Evolutionary conservation across 2,888 invertebrate genomes (phyloP), one percentile per base, ranked within the genome.

Genomic region (Polyommatus icarus): DNA sequence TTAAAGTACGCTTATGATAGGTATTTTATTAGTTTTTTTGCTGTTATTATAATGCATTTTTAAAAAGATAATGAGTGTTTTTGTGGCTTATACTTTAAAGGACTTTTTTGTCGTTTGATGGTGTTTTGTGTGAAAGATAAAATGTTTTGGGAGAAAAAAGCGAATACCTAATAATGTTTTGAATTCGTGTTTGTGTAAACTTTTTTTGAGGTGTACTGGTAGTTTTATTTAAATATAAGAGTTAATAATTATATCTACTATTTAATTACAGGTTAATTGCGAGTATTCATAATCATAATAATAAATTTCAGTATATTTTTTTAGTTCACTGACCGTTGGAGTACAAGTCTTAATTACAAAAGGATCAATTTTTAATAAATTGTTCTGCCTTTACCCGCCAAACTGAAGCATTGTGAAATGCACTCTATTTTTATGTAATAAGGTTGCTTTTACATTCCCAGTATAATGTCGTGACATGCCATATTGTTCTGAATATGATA

Each of bases 371-470:
- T 91, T 81, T 85, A 79, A 80, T 82, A 86, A 88, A 87, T 87
- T 87, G 79, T 79, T 88, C 88, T 91, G 91, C 91, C 92, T 91
- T 91, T 92, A 91, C 93, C 92, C 92, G 91, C 93, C 87, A 84
- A 83, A 86, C 85, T 88, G 91, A 88, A 90, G 15, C 50, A 75
- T 75, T 18, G 29, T 32, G 18, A 75, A 54, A 75, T 75, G 18
- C 24, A 29, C 29, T 54, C 5, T 10, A 75, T 75, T 29, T 1
- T 24, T 0, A 8, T 18, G 29, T 0, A n/a, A 1, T 4, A 75
- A 54, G 75, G 75, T 29, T 15, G 5, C 0, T 75, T 75, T 75
- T 54, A 20, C 90, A 87, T 90, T 91, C 91, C 91, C 89, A 87
- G 87, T 85, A 83, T 84, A 84, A 86, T 89, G 90, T 91, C 92